A percentile compares a stretch with the other conserved stretches of the same genome.
Evolutionary conservation across 2,888 invertebrate species (phyloP).

Genomic region (Conomelus anceps): DNA sequence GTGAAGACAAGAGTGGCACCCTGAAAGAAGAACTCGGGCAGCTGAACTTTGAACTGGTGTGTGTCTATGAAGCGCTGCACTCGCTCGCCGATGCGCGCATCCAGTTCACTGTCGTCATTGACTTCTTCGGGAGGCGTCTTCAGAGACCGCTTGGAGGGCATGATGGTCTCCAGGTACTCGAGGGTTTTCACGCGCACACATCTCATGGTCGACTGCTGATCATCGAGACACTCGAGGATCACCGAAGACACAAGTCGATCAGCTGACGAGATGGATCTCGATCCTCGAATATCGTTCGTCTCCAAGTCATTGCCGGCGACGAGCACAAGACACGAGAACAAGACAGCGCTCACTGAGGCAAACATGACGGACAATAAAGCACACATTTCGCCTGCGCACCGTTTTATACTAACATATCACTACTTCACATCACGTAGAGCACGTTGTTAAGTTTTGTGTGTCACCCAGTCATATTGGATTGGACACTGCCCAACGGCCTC

Average conservation of each 20-base stretch:
- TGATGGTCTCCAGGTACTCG: conserved; percentile 62
- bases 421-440: background rate
- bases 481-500: background rate
- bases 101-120: conserved; percentile 40
- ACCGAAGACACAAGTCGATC: conserved; percentile 64
- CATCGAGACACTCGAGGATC: conserved; percentile 64
- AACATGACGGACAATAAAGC: background rate
- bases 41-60: conserved; percentile 64
- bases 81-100: conserved; percentile 53
- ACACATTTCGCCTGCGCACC: conserved; percentile 28
- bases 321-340: background rate
- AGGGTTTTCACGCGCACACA: conserved; percentile 54
- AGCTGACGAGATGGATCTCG: conserved; percentile 48
- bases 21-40: conserved; percentile 66
- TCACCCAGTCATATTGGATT: background rate
- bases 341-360: background rate
- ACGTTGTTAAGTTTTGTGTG: background rate
- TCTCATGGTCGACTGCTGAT: conserved; percentile 50
- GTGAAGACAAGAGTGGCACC: conserved; percentile 47
- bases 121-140: conserved; percentile 41
- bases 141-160: conserved; percentile 37
- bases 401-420: conserved; percentile 27
- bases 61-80: conserved; percentile 61
- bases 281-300: conserved; percentile 17
- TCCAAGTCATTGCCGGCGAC: conserved; percentile 21